phyloP scores from a whole-genome alignment of 1,140 invertebrate species.

The Papilio aristodemus region DNA sequence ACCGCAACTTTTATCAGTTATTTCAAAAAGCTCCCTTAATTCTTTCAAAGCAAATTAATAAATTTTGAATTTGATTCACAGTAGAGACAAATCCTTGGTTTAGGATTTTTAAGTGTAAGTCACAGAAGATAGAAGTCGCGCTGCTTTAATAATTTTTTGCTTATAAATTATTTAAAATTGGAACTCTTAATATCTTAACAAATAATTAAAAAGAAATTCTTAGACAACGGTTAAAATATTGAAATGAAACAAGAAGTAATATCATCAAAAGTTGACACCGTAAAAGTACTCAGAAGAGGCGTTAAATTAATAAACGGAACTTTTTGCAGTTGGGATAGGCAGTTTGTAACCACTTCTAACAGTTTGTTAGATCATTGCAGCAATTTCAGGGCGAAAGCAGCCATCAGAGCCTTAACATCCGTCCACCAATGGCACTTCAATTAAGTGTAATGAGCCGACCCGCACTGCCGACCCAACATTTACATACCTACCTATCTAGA shows the following conservation, averaged over 20 bases:
- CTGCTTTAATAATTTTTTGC: too few relatives aligned
- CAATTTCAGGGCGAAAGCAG: constrained; percentile 57
- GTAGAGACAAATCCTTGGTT: too few relatives aligned
- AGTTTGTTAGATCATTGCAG: constrained; percentile 53
- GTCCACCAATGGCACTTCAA: constrained; percentile 71
- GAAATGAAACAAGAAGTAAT: constrained; percentile 21
- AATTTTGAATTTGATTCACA: too few relatives aligned
- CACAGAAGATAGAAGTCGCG: too few relatives aligned
- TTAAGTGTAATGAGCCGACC: constrained; percentile 74
- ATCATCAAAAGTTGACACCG: constrained; percentile 14
- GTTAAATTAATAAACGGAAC: constrained; percentile 29
- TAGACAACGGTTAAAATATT: background rate
- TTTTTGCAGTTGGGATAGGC: constrained; percentile 23
- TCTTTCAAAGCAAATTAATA: background rate
- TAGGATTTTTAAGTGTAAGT: too few relatives aligned
- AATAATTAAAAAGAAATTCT: background rate
- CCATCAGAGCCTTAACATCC: constrained; percentile 58
- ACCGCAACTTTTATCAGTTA: too few relatives aligned
- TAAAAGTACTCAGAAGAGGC: constrained; percentile 30
- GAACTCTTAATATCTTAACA: background rate
- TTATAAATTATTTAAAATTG: too few relatives aligned
- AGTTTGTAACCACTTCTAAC: constrained; percentile 44
- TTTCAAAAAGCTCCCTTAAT: too few relatives aligned
- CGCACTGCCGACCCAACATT: constrained; percentile 52
- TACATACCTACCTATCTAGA: constrained; percentile 44